Evolutionary conservation across 1,140 invertebrate genomes (phyloP).

Genomic region (Drosophila littoralis): DNA sequence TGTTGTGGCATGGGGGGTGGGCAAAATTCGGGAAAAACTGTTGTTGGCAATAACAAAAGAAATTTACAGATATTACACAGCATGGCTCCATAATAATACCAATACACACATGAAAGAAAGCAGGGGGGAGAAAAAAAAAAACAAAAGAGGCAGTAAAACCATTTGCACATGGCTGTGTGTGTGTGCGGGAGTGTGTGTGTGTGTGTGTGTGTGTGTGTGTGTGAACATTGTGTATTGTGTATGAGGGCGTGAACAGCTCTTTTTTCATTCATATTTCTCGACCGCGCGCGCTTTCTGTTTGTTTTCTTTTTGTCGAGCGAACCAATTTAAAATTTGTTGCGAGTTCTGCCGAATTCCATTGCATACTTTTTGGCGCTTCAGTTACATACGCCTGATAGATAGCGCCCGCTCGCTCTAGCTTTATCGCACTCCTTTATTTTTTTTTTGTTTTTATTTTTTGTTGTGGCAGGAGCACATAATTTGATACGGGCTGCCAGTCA

Average conservation of each 20-base stretch:
- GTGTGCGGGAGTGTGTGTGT: conserved; percentile 11
- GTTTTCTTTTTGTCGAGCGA: conserved; percentile 51
- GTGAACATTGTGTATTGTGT: conserved; percentile 28
- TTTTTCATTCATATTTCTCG: conserved; percentile 77
- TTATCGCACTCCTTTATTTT: conserved; percentile 21
- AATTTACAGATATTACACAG: conserved; percentile 83
- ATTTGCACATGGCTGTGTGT: conserved; percentile 66
- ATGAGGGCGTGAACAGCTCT: conserved; percentile 76
- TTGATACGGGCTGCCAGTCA: conserved; percentile 69
- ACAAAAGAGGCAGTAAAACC: conserved; percentile 80
- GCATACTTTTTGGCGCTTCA: conserved; percentile 64
- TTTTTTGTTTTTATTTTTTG: conserved; percentile 49
- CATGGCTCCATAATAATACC: conserved; percentile 82
- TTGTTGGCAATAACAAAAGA: conserved; percentile 83
- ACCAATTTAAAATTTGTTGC: conserved; percentile 83
- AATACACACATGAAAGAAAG: conserved; percentile 49
- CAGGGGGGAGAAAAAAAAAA: conserved; percentile 29
- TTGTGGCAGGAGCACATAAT: conserved; percentile 37
- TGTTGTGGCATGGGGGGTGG: conserved; percentile 1
- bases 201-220: conserved; percentile 23
- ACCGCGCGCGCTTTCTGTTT: conserved; percentile 49
- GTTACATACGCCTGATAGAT: conserved; percentile 22
- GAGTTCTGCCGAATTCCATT: conserved; percentile 64
- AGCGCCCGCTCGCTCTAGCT: neutral
- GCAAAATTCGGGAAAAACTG: conserved; percentile 57